phyloP scores from a whole-genome alignment of 53 echinoderm and acorn worm species.

The Antedon mediterranea region DNA sequence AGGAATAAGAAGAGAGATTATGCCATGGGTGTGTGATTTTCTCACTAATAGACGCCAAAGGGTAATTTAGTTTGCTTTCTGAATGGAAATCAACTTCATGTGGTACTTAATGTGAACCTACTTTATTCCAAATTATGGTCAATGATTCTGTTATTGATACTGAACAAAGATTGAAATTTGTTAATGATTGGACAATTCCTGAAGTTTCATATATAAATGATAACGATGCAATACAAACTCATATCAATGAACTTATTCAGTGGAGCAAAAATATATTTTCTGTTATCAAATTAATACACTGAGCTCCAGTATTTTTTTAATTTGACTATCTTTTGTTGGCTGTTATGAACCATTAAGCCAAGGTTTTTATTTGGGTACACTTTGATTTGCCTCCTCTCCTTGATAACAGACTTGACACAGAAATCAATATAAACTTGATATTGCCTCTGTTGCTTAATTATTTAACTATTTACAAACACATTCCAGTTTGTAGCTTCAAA shows the following conservation, averaged over 20 bases:
- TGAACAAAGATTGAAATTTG: not conserved
- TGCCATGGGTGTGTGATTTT: constrained; percentile 9
- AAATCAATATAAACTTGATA: too few relatives aligned
- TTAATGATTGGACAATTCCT: not conserved
- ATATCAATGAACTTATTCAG: not conserved
- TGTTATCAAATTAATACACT: too few relatives aligned
- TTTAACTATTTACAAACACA: too few relatives aligned
- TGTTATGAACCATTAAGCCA: too few relatives aligned
- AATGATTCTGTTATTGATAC: not conserved
- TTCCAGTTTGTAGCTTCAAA: too few relatives aligned
- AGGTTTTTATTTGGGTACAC: too few relatives aligned
- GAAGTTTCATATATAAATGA: not conserved
- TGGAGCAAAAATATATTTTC: not conserved
- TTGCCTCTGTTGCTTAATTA: too few relatives aligned
- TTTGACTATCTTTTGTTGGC: too few relatives aligned
- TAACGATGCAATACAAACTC: not conserved
- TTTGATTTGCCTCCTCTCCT: too few relatives aligned
- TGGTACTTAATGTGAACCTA: not conserved
- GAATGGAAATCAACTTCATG: not conserved
- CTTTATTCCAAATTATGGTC: not conserved
- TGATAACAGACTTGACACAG: too few relatives aligned
- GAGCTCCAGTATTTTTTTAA: too few relatives aligned
- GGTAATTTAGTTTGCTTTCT: constrained; percentile 1
- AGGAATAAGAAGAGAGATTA: not conserved
- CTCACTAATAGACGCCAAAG: constrained; percentile 4